Evolutionary conservation across 2,888 invertebrate genomes (phyloP).

Genomic region (Orthosia incerta): DNA sequence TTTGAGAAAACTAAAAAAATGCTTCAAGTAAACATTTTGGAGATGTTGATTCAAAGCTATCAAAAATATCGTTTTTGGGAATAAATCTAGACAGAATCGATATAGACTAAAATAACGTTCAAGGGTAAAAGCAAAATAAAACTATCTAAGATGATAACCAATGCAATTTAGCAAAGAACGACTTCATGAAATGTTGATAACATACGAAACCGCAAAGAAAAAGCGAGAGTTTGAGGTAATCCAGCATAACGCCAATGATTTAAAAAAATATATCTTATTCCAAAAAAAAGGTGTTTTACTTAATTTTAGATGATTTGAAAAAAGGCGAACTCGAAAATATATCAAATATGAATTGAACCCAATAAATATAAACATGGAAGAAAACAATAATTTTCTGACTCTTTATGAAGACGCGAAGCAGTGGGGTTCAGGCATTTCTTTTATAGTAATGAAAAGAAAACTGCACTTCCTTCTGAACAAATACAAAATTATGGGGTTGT

Average conservation of each 20-base stretch:
- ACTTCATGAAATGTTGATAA: constrained; percentile 29
- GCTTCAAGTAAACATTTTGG: constrained; percentile 69
- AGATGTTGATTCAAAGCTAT: constrained; percentile 57
- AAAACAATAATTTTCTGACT: constrained; percentile 17
- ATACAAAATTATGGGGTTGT: constrained; percentile 8
- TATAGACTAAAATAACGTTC: constrained; percentile 53
- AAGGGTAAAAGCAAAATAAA: constrained; percentile 30
- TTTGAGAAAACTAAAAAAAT: constrained; percentile 66
- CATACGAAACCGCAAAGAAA: constrained; percentile 34
- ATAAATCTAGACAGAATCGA: constrained; percentile 66
- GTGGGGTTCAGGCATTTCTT: constrained; percentile 24
- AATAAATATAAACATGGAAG: constrained; percentile 1
- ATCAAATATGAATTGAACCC: constrained; percentile 30
- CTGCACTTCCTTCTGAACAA: constrained; percentile 25
- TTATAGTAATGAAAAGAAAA: constrained; percentile 23
- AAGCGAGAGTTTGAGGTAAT: constrained; percentile 20
- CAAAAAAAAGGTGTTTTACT: constrained; percentile 19
- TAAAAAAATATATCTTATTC: constrained; percentile 17
- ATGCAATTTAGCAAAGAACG: constrained; percentile 22
- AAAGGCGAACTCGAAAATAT: constrained; percentile 17
- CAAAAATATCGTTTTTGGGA: constrained; percentile 69
- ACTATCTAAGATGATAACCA: constrained; percentile 10
- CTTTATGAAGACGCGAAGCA: constrained; percentile 14
- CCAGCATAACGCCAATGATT: constrained; percentile 10
- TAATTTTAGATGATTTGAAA: constrained; percentile 30